Evolutionary conservation across 2,888 invertebrate genomes (phyloP).

Genomic region (Megastigmus dorsalis): DNA sequence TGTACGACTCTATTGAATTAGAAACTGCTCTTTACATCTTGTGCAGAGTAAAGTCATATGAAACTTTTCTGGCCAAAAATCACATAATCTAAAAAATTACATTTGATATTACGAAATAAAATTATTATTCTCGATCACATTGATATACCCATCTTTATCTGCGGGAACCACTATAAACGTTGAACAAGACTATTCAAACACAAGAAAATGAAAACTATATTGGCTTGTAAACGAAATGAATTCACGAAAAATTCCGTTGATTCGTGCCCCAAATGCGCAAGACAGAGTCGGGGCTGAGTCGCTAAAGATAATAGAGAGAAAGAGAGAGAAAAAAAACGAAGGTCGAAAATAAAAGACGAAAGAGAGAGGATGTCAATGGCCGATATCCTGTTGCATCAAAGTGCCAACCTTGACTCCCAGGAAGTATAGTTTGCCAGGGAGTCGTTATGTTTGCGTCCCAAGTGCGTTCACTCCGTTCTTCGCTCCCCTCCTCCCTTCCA

Average conservation of each 20-base stretch:
- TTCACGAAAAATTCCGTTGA: not conserved
- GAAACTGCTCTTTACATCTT: no score
- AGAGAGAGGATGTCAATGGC: conserved; percentile 64
- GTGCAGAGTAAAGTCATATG: no score
- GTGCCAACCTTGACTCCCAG: conserved; percentile 70
- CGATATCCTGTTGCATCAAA: conserved; percentile 72
- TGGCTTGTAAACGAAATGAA: no score
- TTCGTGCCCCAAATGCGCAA: not conserved
- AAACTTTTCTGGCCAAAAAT: no score
- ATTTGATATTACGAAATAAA: no score
- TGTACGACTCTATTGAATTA: not conserved
- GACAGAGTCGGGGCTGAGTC: not conserved
- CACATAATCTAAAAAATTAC: no score
- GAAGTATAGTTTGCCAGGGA: conserved; percentile 64
- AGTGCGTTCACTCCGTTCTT: conserved; percentile 61
- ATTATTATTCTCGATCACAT: no score
- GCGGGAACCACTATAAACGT: no score
- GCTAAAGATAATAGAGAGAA: not conserved
- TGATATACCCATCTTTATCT: no score
- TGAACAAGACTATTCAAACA: no score
- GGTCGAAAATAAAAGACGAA: conserved; percentile 28
- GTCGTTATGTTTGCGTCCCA: conserved; percentile 60
- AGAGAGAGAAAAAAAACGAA: conserved; percentile 10
- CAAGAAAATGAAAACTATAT: no score
- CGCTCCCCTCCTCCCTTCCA: not conserved